phyloP scores from a whole-genome alignment of 1,140 invertebrate species.

The Lordiphosa collinella region DNA sequence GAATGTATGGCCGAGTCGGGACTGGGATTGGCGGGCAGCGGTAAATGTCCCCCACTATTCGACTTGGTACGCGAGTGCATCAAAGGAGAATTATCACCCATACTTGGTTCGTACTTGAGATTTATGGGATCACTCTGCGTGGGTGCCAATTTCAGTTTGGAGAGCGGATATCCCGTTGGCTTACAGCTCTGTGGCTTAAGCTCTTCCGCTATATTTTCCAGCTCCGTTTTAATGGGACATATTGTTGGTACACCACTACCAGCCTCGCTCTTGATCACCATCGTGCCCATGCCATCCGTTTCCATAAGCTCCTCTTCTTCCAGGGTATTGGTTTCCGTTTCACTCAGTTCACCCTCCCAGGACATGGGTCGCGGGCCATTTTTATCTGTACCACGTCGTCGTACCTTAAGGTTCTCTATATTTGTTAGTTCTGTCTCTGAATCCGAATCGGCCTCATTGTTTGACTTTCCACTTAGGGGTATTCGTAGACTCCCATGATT shows the following conservation, averaged over 20 bases:
- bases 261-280: slow-evolving; percentile 62
- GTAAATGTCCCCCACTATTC: slow-evolving; percentile 67
- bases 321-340: slow-evolving; percentile 80
- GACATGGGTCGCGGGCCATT: slow-evolving; percentile 88
- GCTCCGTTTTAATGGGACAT: slow-evolving; percentile 57
- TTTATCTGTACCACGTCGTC: slow-evolving; percentile 51
- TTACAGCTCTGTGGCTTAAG: slow-evolving; percentile 37
- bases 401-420: slow-evolving; percentile 76
- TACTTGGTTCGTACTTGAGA: slow-evolving; percentile 71
- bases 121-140: slow-evolving; percentile 78
- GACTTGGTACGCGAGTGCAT: slow-evolving; percentile 65
- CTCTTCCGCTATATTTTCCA: slow-evolving; percentile 61
- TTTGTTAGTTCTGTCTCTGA: slow-evolving; percentile 74
- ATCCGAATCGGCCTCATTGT: slow-evolving; percentile 61
- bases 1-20: slow-evolving; percentile 93
- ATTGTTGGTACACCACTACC: slow-evolving; percentile 11
- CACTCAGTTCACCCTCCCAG: slow-evolving; percentile 93
- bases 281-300: slow-evolving; percentile 54
- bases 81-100: slow-evolving; percentile 58
- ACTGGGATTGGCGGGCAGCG: slow-evolving; percentile 85
- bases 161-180: slow-evolving; percentile 9
- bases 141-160: slow-evolving; percentile 64
- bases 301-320: slow-evolving; percentile 80
- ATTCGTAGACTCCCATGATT: slow-evolving; percentile 65
- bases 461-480: slow-evolving; percentile 36